Percentiles rank a stretch among this genome's conserved stretches.
Conservation (phyloP, 2,113 vertebrate species). For the Neoarius graeffei region DNA sequence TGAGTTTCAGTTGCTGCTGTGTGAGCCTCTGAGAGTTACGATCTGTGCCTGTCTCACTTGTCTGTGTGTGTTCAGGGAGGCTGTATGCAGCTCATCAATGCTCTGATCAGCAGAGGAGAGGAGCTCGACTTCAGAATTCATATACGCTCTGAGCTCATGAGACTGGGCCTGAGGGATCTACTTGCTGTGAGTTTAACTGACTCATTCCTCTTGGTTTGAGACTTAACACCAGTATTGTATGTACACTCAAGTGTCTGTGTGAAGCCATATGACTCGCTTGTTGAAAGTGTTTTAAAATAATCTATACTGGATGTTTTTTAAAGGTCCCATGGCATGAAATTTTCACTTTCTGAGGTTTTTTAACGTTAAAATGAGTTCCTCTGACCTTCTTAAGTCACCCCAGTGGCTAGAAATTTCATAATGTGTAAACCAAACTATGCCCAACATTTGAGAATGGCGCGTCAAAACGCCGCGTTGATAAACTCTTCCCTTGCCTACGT, state of each 20-base stretch:
- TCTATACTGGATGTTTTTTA: neutral
- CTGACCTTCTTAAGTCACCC: too few species aligned
- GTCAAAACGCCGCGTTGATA: too few species aligned
- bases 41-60: conserved; percentile 48
- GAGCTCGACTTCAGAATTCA: conserved; percentile 90
- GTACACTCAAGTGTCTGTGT: neutral
- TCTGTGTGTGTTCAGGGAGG: conserved; percentile 70
- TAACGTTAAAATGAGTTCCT: too few species aligned
- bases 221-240: neutral
- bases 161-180: conserved; percentile 76
- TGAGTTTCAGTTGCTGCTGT: neutral
- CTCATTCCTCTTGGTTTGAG: neutral
- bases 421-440: too few species aligned
- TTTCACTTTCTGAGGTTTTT: too few species aligned
- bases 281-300: too few species aligned
- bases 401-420: too few species aligned
- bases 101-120: conserved; percentile 81
- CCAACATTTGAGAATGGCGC: too few species aligned
- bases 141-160: conserved; percentile 85
- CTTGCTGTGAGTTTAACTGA: conserved; percentile 72
- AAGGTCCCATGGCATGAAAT: too few species aligned
- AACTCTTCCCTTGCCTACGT: too few species aligned
- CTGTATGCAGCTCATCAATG: conserved; percentile 88
- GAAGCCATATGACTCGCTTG: neutral
- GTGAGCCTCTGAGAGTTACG: neutral